Base-by-base conservation (phyloP, 2,888 invertebrate species). In the Dolomedes plantarius region DNA sequence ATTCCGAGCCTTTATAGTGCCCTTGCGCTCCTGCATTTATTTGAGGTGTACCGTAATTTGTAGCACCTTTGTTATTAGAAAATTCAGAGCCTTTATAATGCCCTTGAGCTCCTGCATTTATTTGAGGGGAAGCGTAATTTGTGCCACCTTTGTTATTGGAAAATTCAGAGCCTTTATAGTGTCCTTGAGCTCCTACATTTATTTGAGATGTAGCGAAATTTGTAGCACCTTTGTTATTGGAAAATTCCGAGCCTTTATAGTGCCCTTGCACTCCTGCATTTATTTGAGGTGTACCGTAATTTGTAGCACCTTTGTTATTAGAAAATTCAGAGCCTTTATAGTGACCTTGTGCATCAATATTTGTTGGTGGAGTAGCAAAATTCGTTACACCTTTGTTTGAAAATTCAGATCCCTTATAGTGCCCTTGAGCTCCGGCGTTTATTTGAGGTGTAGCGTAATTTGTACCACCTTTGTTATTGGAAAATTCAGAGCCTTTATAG, bases 381-480 rank as follows among this genome's bases (percentile, higher is more conserved):
- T 32, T 67, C 9, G 36, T 32, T 13, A n/a, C 28, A 19, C 31
- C 32, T 23, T 67, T 27, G 27, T 67, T 9, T 19, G 67, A 7
- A 67, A 32, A 67, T 19, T 67, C n/a, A 5, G 56, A 67, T 32
- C 32, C 67, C 67, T 67, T 31, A n/a, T 67, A 67, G 5, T 67
- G 67, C 19, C 7, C 23, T 19, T 67, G 67, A 67, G 11, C 1
- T 11, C 9, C 23, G n/a, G 11, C n/a, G 36, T 32, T 67, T 9
- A 5, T 32, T n/a, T 16, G 67, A 32, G 67, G 32, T 0, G 32
- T 11, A 32, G n/a, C 67, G 67, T 7, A 32, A 19, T 32, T 67
- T 9, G 64, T 16, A 11, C 9, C 29, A 1, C 28, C 29, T n/a
- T 65, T n/a, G 29, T 65, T 65, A 11, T 28, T 68, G 19, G 64